Evolutionary conservation across 2,113 vertebrate genomes (phyloP).

Genomic region (Garra rufa): DNA sequence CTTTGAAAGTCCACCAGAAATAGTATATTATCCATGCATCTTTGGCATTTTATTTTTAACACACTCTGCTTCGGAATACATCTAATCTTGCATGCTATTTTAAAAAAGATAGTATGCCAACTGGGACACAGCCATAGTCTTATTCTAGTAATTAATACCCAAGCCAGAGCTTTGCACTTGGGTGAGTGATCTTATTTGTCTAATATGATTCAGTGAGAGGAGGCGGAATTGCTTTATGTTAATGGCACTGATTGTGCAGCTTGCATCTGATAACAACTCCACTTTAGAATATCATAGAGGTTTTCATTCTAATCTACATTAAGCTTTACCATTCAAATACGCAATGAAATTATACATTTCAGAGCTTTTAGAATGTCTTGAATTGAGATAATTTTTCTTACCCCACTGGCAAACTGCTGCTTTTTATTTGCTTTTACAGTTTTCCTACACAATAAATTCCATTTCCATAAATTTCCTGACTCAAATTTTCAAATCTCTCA

Average conservation of each 20-base stretch:
- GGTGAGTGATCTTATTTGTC: slow-evolving; percentile 78
- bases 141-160: slow-evolving; percentile 76
- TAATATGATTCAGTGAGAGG: slow-evolving; percentile 78
- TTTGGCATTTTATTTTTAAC: neutral
- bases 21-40: neutral
- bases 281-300: slow-evolving; percentile 58
- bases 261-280: slow-evolving; percentile 67
- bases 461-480: too few species aligned
- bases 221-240: slow-evolving; percentile 75
- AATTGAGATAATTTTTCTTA: neutral
- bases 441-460: too few species aligned
- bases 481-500: too few species aligned
- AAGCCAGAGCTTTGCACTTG: slow-evolving; percentile 76
- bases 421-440: neutral
- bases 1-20: neutral
- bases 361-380: neutral
- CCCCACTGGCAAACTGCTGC: neutral
- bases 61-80: neutral
- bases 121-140: slow-evolving; percentile 48
- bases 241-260: slow-evolving; percentile 68
- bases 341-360: neutral
- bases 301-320: slow-evolving; percentile 57
- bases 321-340: neutral
- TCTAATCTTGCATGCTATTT: neutral
- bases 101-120: neutral